Evolutionary conservation across 2,888 invertebrate genomes (phyloP).

Genomic region (Meloe dianella): DNA sequence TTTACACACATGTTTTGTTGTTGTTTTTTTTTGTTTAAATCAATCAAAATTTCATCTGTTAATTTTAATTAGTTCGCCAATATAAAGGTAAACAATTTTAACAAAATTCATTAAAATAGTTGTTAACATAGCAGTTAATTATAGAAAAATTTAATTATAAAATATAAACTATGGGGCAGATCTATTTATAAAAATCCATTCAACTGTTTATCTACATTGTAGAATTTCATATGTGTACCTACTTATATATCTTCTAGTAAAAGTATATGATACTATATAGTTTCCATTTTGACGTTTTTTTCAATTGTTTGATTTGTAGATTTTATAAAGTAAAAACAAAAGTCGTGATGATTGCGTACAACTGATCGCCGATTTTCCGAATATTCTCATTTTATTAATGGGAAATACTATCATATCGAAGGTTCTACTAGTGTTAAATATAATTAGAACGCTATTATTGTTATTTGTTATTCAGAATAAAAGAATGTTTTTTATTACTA

Average conservation of each 20-base stretch:
- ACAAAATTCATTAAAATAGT: constrained; percentile 6
- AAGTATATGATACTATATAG: too few species aligned
- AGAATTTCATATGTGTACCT: too few species aligned
- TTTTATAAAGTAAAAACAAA: constrained; percentile 10
- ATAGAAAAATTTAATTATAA: constrained; percentile 22
- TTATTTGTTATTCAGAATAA: background rate
- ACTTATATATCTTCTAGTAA: background rate
- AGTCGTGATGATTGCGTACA: constrained; percentile 3
- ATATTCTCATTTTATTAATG: background rate
- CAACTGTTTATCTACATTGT: constrained; percentile 25
- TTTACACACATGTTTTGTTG: too few species aligned
- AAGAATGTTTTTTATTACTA: background rate
- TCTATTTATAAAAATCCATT: constrained; percentile 29
- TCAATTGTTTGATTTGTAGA: constrained; percentile 6
- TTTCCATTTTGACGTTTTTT: background rate
- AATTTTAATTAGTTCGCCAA: constrained; percentile 28
- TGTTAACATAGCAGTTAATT: background rate
- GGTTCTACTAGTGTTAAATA: too few species aligned
- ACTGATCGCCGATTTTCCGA: background rate
- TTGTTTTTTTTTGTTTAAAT: too few species aligned
- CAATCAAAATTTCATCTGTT: constrained; percentile 24
- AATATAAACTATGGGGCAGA: constrained; percentile 14
- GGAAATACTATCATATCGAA: too few species aligned
- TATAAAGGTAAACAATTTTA: constrained; percentile 29
- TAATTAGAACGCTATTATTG: too few species aligned